These are phyloP conservation scores for Pachyuromys duprasi DNA, from an alignment of 2,797 vertebrate species.

Conservation along the genomic window DNA sequence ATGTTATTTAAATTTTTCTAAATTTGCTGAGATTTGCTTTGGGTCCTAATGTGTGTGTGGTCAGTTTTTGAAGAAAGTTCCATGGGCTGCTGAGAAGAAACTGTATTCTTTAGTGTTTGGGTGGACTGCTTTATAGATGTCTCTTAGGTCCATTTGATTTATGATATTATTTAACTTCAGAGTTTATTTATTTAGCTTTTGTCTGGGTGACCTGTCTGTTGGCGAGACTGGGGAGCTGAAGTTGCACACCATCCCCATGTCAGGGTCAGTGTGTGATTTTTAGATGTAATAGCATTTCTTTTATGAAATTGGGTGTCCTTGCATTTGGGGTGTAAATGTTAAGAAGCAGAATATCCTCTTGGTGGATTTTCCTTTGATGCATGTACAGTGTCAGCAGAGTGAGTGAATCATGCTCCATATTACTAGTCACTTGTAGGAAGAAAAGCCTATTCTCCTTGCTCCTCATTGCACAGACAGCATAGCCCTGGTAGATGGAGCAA, in stretches of 20 bases:
- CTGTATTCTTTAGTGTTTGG: not conserved
- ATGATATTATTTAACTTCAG: not conserved
- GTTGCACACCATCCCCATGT: not conserved
- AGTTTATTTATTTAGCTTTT: not conserved
- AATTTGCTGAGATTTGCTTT: not conserved
- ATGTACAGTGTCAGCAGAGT: not conserved
- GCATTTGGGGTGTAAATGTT: not conserved
- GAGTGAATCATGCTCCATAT: not conserved
- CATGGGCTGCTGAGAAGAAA: not conserved
- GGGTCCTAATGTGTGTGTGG: not conserved
- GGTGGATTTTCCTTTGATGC: not conserved
- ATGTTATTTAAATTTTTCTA: not conserved
- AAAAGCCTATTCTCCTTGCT: not conserved
- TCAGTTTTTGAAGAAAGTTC: not conserved
- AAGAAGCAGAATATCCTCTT: not conserved
- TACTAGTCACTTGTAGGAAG: not conserved
- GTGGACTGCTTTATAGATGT: not conserved
- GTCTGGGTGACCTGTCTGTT: not conserved
- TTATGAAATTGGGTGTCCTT: not conserved
- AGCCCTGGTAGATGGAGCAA: not conserved
- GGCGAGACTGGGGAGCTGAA: not conserved
- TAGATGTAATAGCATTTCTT: not conserved
- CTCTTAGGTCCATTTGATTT: not conserved
- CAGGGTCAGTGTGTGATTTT: not conserved
- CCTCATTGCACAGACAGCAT: not conserved